A percentile compares a stretch with the other conserved stretches of the same genome.
Evolutionary conservation across 2,888 invertebrate species (phyloP).

Genomic region (Euplexia lucipara): DNA sequence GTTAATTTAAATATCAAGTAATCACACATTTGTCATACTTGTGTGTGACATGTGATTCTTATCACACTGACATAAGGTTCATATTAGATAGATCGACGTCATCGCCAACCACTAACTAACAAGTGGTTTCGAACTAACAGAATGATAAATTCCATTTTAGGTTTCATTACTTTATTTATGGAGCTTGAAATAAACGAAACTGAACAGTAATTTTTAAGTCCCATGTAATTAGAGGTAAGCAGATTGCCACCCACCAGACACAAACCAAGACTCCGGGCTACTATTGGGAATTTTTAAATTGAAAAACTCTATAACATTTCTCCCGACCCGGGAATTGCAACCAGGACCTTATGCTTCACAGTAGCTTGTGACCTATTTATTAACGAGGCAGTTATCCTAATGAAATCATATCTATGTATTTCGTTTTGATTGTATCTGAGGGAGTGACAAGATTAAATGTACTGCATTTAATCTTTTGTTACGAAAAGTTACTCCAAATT

Average conservation of each 20-base stretch:
- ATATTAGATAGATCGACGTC: slow-evolving; percentile 14
- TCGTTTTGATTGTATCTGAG: background rate
- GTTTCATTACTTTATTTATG: background rate
- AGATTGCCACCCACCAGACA: too few species aligned
- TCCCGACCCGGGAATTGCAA: too few species aligned
- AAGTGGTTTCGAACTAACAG: slow-evolving; percentile 20
- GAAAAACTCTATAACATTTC: too few species aligned
- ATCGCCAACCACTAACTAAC: slow-evolving; percentile 4
- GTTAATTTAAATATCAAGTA: slow-evolving; percentile 12
- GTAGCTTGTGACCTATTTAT: too few species aligned
- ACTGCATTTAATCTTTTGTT: slow-evolving; percentile 21
- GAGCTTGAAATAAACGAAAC: too few species aligned
- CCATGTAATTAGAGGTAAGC: too few species aligned
- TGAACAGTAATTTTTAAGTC: too few species aligned
- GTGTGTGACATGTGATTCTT: slow-evolving; percentile 10
- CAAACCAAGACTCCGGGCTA: too few species aligned
- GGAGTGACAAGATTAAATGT: too few species aligned
- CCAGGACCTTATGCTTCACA: too few species aligned
- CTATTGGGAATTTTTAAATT: too few species aligned
- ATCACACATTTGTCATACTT: slow-evolving; percentile 4
- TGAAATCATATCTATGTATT: background rate
- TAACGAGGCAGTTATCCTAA: too few species aligned
- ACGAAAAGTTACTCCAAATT: slow-evolving; percentile 17
- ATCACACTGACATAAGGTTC: slow-evolving; percentile 15
- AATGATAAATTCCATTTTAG: background rate